phyloP scores from a whole-genome alignment of 2,113 vertebrate genomes.

The Petrocephalus zakoni region DNA sequence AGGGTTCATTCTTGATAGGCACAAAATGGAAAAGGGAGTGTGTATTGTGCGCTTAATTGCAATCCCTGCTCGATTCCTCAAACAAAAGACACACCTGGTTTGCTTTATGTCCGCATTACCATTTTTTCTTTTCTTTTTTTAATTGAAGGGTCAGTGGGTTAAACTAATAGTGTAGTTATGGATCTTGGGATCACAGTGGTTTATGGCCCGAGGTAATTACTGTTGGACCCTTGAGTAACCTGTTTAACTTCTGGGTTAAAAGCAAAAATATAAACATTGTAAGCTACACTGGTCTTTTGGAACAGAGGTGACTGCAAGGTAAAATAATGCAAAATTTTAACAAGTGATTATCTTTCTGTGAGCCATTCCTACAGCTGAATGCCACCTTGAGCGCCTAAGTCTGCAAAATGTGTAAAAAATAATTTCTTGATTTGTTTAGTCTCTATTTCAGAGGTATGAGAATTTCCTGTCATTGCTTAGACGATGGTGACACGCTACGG shows the following conservation, averaged over 20 bases:
- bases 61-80: not conserved
- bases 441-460: not conserved
- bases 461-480: not conserved
- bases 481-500: not conserved
- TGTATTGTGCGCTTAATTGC: not conserved
- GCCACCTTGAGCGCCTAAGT: not conserved
- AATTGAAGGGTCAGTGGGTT: not conserved
- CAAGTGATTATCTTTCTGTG: not conserved
- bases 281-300: not conserved
- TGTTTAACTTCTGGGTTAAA: not conserved
- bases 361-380: not conserved
- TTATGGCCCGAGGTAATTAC: not conserved
- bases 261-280: conserved; percentile 1
- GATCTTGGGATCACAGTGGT: not conserved
- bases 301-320: not conserved
- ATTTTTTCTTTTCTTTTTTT: not conserved
- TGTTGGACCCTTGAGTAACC: not conserved
- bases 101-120: not conserved
- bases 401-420: not conserved
- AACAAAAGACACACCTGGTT: not conserved
- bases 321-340: not conserved
- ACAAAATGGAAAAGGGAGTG: not conserved
- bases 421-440: not conserved
- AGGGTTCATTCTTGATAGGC: not conserved
- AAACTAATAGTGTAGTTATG: not conserved